Evolutionary conservation across 2,888 invertebrate genomes (phyloP), one percentile per base, ranked within the genome.

Genomic region (Drosophila histrio): DNA sequence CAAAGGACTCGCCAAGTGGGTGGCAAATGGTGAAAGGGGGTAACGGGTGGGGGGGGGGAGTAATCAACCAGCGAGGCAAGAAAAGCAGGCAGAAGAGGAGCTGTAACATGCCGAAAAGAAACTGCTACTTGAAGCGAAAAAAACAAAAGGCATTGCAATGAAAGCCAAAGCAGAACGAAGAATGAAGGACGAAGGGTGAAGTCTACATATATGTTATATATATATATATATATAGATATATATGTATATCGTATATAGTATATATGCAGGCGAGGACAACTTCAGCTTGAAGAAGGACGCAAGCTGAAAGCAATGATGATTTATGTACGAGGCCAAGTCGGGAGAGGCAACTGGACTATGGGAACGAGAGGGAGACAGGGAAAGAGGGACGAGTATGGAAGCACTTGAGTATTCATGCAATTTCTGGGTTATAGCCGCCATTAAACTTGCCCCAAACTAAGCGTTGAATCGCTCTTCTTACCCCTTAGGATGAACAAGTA

Each of bases 381-480:
- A n/a, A 15, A 8, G 32, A 38, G 22, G 15, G 19, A 3, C 3
- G 22, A 19, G 19, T 11, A 11, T 15, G 34, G 58, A 50, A 73
- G 82, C 69, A 85, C 88, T 83, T 87, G 69, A 79, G 88, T 82
- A 83, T 83, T 87, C 83, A 87, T 87, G 88, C 83, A 79, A 84
- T 84, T 84, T 85, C 83, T 84, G 88, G 86, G 83, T 85, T 85
- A 83, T 79, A 85, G 79, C 77, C 73, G 67, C 79, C 88, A 83
- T 83, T 83, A 85, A 81, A 87, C 79, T 87, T 87, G 71, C 72
- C 69, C 62, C 53, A 54, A 62, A 75, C 79, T 82, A 72, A 71
- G 68, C 38, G 50, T 13, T 1, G 9, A 7, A 21, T 41, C 15
- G 9, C 54, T 15, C 47, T n/a, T 43, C 15, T 6, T 30, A 19